Base-by-base conservation (phyloP, 2,888 invertebrate species). In the Lepetodrilus schrolli region DNA sequence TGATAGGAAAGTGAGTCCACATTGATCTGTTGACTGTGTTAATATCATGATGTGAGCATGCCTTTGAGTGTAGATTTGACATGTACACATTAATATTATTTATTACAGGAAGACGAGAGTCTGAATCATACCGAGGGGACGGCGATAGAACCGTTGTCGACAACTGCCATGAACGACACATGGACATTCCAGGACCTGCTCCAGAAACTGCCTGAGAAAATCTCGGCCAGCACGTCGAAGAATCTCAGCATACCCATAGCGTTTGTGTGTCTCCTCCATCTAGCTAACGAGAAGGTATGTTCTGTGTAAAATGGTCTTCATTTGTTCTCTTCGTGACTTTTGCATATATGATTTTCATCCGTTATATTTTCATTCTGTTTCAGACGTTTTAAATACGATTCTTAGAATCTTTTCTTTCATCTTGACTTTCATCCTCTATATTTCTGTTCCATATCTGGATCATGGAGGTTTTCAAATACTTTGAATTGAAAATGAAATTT, bases 221-320 rank as follows among this genome's bases (percentile, higher is more conserved):
- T 91, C 17, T 84, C 87, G 0, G 77, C 82, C 8, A 93, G 92
- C 78, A 95, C 94, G 93, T 91, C 93, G 0, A 94, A 94, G 68
- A 94, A 95, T 26, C 92, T 96, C 69, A 95, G 95, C 86, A 93
- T 94, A 30, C 94, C 95, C 0, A 92, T 96, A 71, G 95, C 95
- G 0, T 94, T 96, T 89, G 93, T 95, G 26, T 94, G 96, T 0
- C 92, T 96, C 20, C 91, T 96, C 3, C 96, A 96, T 92, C 91
- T 96, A 82, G 95, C 95, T 1, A 96, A 96, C 88, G 96, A 96
- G 87, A 94, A 94, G 88, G 91, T 90, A 74, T 65, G 76, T 66
- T 26, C n/a, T 13, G 23, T 66, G 8, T 4, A 10, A 4, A n/a
- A 65, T n/a, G 7, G 7, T 20, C 21, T 1, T 10, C 50, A 21